Evolutionary conservation across 2,888 invertebrate species (phyloP).

Genomic region (Caenorhabditis sp.): DNA sequence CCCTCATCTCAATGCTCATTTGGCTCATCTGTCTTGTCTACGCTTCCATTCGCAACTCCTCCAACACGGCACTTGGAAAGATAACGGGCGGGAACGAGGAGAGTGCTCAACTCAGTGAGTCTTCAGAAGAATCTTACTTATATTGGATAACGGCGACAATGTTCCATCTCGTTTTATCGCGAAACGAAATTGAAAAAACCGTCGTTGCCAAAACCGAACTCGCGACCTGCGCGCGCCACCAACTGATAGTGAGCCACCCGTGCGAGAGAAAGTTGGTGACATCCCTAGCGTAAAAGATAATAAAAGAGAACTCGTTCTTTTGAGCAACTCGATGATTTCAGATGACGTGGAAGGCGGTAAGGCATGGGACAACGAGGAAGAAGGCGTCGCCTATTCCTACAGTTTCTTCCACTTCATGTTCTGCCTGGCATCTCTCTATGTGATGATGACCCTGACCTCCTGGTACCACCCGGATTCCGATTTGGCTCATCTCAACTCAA

Average conservation of each 20-base stretch:
- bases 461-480: conserved; percentile 90
- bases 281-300: too few relatives aligned
- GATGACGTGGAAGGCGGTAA: conserved; percentile 64
- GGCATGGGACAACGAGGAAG: conserved; percentile 92
- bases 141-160: too few relatives aligned
- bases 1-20: conserved; percentile 93
- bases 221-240: too few relatives aligned
- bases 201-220: too few relatives aligned
- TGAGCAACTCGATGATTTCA: conserved; percentile 27
- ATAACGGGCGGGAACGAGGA: conserved; percentile 87
- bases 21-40: conserved; percentile 97
- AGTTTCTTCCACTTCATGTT: conserved; percentile 89
- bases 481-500: conserved; percentile 86
- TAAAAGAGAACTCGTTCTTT: too few relatives aligned
- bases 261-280: too few relatives aligned
- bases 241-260: too few relatives aligned
- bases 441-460: conserved; percentile 99
- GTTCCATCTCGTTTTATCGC: too few relatives aligned
- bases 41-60: conserved; percentile 94
- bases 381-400: conserved; percentile 86
- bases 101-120: conserved; percentile 79
- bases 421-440: conserved; percentile 95
- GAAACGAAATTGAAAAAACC: too few relatives aligned
- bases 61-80: conserved; percentile 90
- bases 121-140: background rate